phyloP scores from a whole-genome alignment of 2,888 invertebrate genomes.

The Ichneumon xanthorius region DNA sequence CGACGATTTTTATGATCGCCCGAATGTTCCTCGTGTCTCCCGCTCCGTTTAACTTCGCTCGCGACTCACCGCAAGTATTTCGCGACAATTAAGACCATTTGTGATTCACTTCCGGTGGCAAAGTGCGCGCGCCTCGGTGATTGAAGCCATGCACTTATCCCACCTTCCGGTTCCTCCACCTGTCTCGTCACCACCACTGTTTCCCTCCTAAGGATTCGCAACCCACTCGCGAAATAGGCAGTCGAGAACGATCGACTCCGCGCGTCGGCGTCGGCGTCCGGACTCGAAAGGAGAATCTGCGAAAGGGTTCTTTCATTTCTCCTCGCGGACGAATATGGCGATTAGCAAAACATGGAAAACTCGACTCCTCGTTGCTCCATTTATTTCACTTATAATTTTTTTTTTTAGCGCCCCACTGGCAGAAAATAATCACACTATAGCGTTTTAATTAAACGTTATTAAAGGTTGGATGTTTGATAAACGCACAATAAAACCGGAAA shows the following conservation, averaged over 20 bases:
- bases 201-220: conserved; percentile 53
- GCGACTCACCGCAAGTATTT: conserved; percentile 4
- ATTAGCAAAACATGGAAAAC: conserved; percentile 25
- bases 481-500: too few relatives aligned
- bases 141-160: conserved; percentile 29
- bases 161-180: conserved; percentile 2
- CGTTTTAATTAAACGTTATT: too few relatives aligned
- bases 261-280: conserved; percentile 36
- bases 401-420: neutral
- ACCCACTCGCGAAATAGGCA: conserved; percentile 54
- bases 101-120: conserved; percentile 38
- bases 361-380: conserved; percentile 4
- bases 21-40: neutral
- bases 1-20: neutral
- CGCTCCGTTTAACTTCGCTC: neutral
- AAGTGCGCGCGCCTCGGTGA: conserved; percentile 25
- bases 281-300: conserved; percentile 27
- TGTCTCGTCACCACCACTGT: neutral
- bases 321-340: conserved; percentile 5
- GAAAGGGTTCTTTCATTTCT: neutral
- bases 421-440: neutral
- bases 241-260: conserved; percentile 52
- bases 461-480: too few relatives aligned
- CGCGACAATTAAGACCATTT: conserved; percentile 44
- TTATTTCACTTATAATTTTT: neutral